Base-by-base conservation (phyloP, 2,113 vertebrate genomes). In the Nerophis lumbriciformis region DNA sequence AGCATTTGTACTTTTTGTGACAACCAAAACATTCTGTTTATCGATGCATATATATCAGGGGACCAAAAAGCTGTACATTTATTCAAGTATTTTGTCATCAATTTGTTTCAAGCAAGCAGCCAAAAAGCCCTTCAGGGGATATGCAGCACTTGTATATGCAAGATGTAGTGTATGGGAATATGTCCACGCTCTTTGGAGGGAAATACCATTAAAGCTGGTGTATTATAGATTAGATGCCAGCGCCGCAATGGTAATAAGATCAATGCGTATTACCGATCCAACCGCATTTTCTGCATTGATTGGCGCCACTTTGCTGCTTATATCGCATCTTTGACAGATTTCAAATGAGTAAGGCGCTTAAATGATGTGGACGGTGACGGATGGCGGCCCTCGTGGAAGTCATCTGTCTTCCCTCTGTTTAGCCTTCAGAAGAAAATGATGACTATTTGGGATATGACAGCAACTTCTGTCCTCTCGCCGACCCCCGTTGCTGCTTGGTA, bases 401-500 rank as follows among this genome's bases (percentile, higher is more conserved):
- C 68, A 71, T 80, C 65, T 56, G 45, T 59, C 21, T 48, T 53
- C 60, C 55, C 44, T 58, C 55, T 48, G 48, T 66, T 76, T 35
- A n/a, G 48, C 54, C 16, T 10, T 48, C 53, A 57, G 53, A 72
- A 78, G 77, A 82, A 58, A 73, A 21, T 72, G 69, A 81, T 71
- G 75, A 52, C 78, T 83, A 71, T 68, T 59, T 71, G 16, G 36
- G 59, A 63, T 72, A 77, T 77, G 47, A 44, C 53, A 71, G n/a
- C 72, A 65, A 53, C 51, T 72, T 63, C 37, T 83, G 85, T 85
- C 87, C 85, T 83, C 49, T 76, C 19, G 62, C 39, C 88, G 88
- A 88, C 85, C 87, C 75, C 63, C 57, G 42, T 60, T 62, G 38
- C 71, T 78, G 73, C 71, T 72, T 83, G 80, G 80, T 85, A 86